Percentiles rank a stretch among this genome's conserved stretches.
phyloP scores from a whole-genome alignment of 2,888 invertebrate species.

The Eilema sororculum region DNA sequence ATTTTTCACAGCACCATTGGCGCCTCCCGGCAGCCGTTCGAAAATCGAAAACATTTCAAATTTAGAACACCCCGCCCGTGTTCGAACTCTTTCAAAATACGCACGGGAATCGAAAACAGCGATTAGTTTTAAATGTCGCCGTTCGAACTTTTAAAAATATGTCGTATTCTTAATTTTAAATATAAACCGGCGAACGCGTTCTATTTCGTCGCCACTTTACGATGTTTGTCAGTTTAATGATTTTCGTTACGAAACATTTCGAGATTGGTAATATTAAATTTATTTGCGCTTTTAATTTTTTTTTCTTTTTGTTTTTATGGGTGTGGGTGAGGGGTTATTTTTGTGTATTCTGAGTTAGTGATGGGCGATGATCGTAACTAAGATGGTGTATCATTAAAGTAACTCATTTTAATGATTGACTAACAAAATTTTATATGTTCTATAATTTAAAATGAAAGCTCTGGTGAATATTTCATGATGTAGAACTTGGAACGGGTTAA shows the following conservation, averaged over 20 bases:
- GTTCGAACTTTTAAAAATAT: constrained; percentile 87
- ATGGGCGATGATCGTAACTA: constrained; percentile 48
- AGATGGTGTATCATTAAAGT: constrained; percentile 46
- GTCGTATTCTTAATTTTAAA: constrained; percentile 84
- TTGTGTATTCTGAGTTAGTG: constrained; percentile 41
- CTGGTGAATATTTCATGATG: constrained; percentile 27
- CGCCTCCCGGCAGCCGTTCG: constrained; percentile 76
- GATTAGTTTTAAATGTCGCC: constrained; percentile 85
- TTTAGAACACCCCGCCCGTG: constrained; percentile 72
- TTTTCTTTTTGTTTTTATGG: constrained; percentile 53
- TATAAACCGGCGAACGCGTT: constrained; percentile 82
- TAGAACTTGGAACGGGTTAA: constrained; percentile 19
- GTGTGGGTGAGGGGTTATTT: constrained; percentile 43
- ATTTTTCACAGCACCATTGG: constrained; percentile 75
- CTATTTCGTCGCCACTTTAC: constrained; percentile 83
- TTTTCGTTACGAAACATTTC: constrained; percentile 74
- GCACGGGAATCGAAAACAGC: constrained; percentile 85
- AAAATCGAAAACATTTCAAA: constrained; percentile 84
- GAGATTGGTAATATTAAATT: constrained; percentile 73
- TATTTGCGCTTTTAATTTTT: constrained; percentile 65
- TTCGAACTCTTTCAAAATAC: constrained; percentile 83
- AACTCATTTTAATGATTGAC: constrained; percentile 48
- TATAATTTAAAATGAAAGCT: constrained; percentile 36
- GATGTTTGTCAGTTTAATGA: constrained; percentile 82
- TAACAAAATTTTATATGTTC: constrained; percentile 40